A percentile compares a stretch with the other conserved stretches of the same genome.
These are phyloP conservation scores for Drosophila persimilis DNA, from an alignment of 1,140 invertebrate genomes.

Conservation along the genomic window DNA sequence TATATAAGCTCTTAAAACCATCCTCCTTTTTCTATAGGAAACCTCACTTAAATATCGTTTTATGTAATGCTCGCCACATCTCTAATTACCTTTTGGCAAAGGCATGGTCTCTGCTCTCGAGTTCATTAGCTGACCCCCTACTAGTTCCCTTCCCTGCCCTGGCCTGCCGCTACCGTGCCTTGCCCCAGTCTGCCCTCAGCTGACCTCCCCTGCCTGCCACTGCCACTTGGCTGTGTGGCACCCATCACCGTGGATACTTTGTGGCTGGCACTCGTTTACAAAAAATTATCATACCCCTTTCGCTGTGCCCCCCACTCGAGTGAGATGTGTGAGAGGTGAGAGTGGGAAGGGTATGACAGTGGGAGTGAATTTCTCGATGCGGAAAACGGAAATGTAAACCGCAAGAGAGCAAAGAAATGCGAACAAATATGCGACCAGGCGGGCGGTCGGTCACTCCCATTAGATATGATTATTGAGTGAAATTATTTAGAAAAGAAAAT, in stretches of 20 bases:
- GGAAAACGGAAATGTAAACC: slow-evolving; percentile 63
- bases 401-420: slow-evolving; percentile 25
- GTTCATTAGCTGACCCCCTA: slow-evolving; percentile 52
- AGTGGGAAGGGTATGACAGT: slow-evolving; percentile 8
- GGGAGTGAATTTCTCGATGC: slow-evolving; percentile 18
- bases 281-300: slow-evolving; percentile 49
- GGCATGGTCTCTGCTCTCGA: slow-evolving; percentile 18
- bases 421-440: slow-evolving; percentile 1
- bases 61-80: slow-evolving; percentile 13
- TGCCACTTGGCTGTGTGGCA: slow-evolving; percentile 2
- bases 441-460: too few relatives aligned
- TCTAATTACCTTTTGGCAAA: slow-evolving; percentile 17
- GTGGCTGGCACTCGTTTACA: slow-evolving; percentile 40
- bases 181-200: slow-evolving; percentile 6
- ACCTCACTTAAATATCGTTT: not conserved
- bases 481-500: slow-evolving; percentile 7
- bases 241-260: slow-evolving; percentile 20
- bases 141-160: slow-evolving; percentile 19
- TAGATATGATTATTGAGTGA: not conserved
- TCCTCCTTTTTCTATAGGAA: not conserved
- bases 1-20: too few relatives aligned
- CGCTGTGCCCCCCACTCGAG: slow-evolving; percentile 10
- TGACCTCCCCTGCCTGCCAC: slow-evolving; percentile 18
- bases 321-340: slow-evolving; percentile 10
- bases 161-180: not conserved